Evolutionary conservation across 2,797 vertebrate species (phyloP).

Genomic region (Antennarius maculatus): DNA sequence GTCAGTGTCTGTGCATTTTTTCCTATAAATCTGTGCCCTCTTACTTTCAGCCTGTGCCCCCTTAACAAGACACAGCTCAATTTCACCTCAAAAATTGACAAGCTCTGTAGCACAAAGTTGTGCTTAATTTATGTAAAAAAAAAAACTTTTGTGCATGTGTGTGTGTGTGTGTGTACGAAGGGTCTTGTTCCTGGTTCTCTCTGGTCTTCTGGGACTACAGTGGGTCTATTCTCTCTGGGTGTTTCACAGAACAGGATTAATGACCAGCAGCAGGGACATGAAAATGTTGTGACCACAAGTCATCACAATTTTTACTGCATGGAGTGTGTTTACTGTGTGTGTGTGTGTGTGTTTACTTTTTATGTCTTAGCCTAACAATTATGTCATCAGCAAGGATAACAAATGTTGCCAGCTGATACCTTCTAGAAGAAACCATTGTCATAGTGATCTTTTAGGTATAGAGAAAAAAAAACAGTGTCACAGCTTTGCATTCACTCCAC

Average conservation of each 20-base stretch:
- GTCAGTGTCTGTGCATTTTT: constrained; percentile 19
- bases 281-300: constrained; percentile 62
- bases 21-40: too few species aligned
- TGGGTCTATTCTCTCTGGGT: constrained; percentile 60
- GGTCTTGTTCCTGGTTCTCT: constrained; percentile 62
- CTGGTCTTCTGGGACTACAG: constrained; percentile 55
- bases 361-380: constrained; percentile 26
- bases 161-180: constrained; percentile 36
- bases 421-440: too few species aligned
- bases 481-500: too few species aligned
- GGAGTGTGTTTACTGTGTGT: constrained; percentile 1
- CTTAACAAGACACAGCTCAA: too few species aligned
- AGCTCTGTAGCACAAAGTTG: too few species aligned
- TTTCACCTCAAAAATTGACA: too few species aligned
- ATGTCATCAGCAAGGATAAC: constrained; percentile 5
- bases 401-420: too few species aligned
- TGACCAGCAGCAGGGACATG: constrained; percentile 58
- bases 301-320: constrained; percentile 48
- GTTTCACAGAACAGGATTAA: constrained; percentile 68
- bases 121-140: too few species aligned
- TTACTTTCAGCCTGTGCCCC: too few species aligned
- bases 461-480: too few species aligned
- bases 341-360: constrained; percentile 22
- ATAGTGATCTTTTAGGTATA: too few species aligned
- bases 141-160: neutral